phyloP scores from a whole-genome alignment of 1,140 invertebrate species.

The Mamestra configurata region DNA sequence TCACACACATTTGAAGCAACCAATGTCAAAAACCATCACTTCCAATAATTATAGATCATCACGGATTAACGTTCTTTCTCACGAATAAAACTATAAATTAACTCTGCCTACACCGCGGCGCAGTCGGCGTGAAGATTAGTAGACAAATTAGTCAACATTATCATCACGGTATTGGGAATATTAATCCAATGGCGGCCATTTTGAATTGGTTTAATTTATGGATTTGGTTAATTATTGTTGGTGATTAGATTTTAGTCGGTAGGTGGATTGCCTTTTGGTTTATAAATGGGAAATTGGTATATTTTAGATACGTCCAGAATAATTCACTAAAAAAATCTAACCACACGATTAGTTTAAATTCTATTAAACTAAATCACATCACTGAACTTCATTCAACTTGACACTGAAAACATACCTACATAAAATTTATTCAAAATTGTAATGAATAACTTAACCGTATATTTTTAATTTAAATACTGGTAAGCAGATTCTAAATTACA shows the following conservation, averaged over 20 bases:
- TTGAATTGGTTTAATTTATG: slow-evolving; percentile 24
- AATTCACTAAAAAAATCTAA: too few species aligned
- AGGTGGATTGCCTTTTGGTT: not conserved
- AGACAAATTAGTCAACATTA: slow-evolving; percentile 47
- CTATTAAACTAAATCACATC: too few species aligned
- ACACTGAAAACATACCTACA: too few species aligned
- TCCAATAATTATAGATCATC: slow-evolving; percentile 37
- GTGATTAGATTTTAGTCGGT: not conserved
- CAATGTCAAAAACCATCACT: slow-evolving; percentile 14
- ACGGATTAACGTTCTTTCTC: slow-evolving; percentile 25
- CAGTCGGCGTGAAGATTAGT: slow-evolving; percentile 39
- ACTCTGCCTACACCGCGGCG: slow-evolving; percentile 16
- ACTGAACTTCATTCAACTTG: too few species aligned
- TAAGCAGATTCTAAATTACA: too few species aligned
- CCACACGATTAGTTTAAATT: too few species aligned
- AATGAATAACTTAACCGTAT: too few species aligned
- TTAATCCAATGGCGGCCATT: slow-evolving; percentile 41
- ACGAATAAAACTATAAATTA: slow-evolving; percentile 40
- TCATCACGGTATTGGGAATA: slow-evolving; percentile 16
- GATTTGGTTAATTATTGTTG: slow-evolving; percentile 9
- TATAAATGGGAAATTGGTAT: too few species aligned
- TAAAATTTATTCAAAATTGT: too few species aligned
- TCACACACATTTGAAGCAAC: not conserved
- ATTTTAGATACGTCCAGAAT: too few species aligned
- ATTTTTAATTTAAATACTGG: too few species aligned